Conservation (phyloP, 2,888 invertebrate species). For the Stomorhina lunata region DNA sequence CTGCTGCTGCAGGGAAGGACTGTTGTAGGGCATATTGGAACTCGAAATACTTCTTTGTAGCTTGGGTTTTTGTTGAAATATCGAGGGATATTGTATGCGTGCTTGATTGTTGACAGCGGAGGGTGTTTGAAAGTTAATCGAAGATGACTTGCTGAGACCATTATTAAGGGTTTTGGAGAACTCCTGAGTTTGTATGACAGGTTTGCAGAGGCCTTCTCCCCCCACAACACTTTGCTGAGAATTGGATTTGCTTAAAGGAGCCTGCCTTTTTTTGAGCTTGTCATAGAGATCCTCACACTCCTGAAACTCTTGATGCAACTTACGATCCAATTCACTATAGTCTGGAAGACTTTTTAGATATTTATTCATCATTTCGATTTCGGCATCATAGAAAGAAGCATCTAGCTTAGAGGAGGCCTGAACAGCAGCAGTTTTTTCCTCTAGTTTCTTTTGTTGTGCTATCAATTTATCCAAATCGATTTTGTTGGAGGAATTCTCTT, state of each 20-base stretch:
- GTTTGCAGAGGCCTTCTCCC: constrained; percentile 10
- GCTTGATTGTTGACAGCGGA: constrained; percentile 63
- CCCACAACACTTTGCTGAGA: constrained; percentile 75
- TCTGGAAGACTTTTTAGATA: constrained; percentile 80
- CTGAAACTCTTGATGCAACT: constrained; percentile 79
- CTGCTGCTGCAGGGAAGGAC: constrained; percentile 39
- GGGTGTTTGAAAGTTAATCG: constrained; percentile 70
- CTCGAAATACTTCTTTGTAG: constrained; percentile 79
- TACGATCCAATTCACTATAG: constrained; percentile 79
- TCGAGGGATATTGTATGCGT: constrained; percentile 77
- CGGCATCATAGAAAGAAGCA: constrained; percentile 79
- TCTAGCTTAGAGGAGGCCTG: constrained; percentile 73
- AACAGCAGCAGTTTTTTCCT: constrained; percentile 74
- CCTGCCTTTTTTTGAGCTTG: constrained; percentile 74
- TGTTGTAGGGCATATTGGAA: constrained; percentile 73
- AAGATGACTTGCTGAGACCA: constrained; percentile 73
- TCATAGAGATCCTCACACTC: constrained; percentile 80
- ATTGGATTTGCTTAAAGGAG: constrained; percentile 76
- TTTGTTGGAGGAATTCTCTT: constrained; percentile 44
- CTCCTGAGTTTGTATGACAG: background rate
- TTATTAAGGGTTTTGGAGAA: constrained; percentile 21
- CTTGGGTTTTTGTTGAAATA: constrained; percentile 73
- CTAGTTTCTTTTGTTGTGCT: constrained; percentile 74
- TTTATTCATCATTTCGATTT: constrained; percentile 80
- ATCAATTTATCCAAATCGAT: constrained; percentile 73